Percentiles rank a stretch among this genome's conserved stretches.
Evolutionary conservation across 2,113 vertebrate genomes (phyloP).

Genomic region (Chionomys nivalis): DNA sequence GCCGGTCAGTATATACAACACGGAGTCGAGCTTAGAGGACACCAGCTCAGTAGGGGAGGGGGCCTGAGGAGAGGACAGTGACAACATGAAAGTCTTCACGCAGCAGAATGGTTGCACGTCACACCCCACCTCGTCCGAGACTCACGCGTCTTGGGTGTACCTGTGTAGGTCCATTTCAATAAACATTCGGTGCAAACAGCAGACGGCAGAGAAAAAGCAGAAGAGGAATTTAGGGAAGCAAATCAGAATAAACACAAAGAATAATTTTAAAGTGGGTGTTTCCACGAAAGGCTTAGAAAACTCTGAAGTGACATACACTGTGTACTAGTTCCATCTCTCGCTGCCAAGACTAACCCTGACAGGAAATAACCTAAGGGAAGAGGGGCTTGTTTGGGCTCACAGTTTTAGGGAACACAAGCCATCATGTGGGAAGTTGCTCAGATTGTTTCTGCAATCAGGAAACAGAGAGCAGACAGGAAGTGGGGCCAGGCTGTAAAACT

Average conservation of each 20-base stretch:
- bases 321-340: background rate
- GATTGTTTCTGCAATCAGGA: background rate
- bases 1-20: background rate
- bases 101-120: rapidly evolving
- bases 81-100: rapidly evolving
- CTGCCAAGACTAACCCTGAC: background rate
- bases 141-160: rapidly evolving
- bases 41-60: background rate
- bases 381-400: background rate
- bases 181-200: background rate
- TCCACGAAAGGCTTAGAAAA: background rate
- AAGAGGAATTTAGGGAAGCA: background rate
- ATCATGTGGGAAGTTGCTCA: background rate
- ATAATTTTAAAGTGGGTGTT: background rate
- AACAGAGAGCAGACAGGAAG: background rate
- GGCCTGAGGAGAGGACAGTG: background rate
- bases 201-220: background rate
- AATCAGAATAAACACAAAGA: background rate
- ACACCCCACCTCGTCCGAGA: rapidly evolving
- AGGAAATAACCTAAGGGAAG: background rate
- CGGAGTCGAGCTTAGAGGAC: background rate
- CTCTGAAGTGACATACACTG: background rate
- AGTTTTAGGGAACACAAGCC: background rate
- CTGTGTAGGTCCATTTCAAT: rapidly evolving
- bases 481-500: background rate